Conservation (phyloP, 2,888 invertebrate genomes). For the Micoletzkya japonica region DNA sequence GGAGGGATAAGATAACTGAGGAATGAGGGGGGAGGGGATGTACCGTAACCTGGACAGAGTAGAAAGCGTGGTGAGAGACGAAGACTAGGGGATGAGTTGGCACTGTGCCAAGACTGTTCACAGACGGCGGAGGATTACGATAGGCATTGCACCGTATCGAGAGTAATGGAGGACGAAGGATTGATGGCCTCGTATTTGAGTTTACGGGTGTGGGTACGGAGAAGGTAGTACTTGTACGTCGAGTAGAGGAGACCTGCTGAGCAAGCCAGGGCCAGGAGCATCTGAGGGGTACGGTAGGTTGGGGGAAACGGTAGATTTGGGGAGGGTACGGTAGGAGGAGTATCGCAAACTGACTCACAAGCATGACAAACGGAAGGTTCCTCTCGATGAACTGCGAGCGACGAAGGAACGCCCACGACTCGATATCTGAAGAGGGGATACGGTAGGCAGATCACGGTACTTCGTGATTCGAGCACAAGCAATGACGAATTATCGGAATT, state of each 20-base stretch:
- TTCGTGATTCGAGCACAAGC: too few species aligned
- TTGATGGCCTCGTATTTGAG: constrained; percentile 9
- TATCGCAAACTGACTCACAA: not conserved
- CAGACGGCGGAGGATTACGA: too few species aligned
- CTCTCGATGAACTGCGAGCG: not conserved
- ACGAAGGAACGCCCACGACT: too few species aligned
- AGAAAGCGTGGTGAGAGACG: too few species aligned
- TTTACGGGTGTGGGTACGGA: constrained; percentile 1
- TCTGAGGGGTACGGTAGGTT: not conserved
- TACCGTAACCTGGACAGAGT: not conserved
- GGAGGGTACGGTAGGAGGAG: not conserved
- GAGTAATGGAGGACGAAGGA: not conserved
- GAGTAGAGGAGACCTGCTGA: constrained; percentile 1
- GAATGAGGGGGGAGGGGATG: not conserved
- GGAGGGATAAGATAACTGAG: too few species aligned
- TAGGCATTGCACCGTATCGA: too few species aligned
- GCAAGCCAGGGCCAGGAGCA: not conserved
- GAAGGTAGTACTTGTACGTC: constrained; percentile 26
- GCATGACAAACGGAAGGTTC: not conserved
- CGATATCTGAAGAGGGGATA: not conserved
- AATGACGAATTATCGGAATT: too few species aligned
- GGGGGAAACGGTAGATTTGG: too few species aligned
- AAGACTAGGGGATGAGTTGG: too few species aligned
- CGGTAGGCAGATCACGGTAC: not conserved
- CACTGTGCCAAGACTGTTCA: too few species aligned